Evolutionary conservation across 2,113 vertebrate species (phyloP), one percentile per base, ranked within the genome.

Genomic region (Blennius ocellaris): DNA sequence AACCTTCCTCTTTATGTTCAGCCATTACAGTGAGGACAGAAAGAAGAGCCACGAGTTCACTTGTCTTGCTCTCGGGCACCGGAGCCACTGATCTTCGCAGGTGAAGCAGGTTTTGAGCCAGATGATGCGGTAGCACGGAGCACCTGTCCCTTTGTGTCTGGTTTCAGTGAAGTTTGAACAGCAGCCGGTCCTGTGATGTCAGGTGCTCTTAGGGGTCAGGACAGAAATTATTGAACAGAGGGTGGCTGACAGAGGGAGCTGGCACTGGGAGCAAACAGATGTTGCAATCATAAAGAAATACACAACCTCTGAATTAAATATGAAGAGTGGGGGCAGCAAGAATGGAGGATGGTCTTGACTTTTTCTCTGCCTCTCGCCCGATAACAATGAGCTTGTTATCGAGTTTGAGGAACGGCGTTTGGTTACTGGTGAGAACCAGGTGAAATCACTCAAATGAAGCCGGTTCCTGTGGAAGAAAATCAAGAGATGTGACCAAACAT

Each of bases 231-330:
- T 92, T 93, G 87, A 94, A 92, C 85, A 88, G 84, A 87, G 89
- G 83, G 90, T 85, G 87, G 92, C 89, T 92, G 92, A 91, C 90
- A 80, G 84, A 83, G 79, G 50, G 78, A 91, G 76, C 85, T 91
- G 89, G 87, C 90, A 83, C 88, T 82, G 86, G 88, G 87, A 92
- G 87, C 88, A 85, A 92, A 88, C 92, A 92, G 92, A 94, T 94
- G 93, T 92, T 91, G 90, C 89, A 90, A 92, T 92, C 92, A 90
- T 91, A 91, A 92, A 93, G 90, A 93, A 93, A 93, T 90, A 85
- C 88, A 87, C 89, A 86, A 74, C 69, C 72, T 75, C 82, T 93
- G 89, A 93, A 94, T 91, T 89, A 93, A 93, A 94, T 88, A 94
- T 93, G 87, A 93, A 76, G 70, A 74, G 79, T 52, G 50, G 78